phyloP scores from a whole-genome alignment of 1,140 invertebrate genomes.

The Drusus annulatus region DNA sequence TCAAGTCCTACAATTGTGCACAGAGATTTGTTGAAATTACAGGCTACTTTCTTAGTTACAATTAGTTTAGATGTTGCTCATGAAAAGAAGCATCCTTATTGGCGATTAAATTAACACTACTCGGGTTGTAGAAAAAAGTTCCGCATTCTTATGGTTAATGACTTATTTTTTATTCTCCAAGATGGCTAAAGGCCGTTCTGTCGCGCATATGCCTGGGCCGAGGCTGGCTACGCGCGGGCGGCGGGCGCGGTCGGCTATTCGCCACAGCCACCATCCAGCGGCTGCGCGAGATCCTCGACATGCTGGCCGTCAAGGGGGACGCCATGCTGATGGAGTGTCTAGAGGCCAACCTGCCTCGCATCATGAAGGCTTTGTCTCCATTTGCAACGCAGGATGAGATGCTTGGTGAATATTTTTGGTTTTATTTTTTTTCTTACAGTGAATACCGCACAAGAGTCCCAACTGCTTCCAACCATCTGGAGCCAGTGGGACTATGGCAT shows the following conservation, averaged over 20 bases:
- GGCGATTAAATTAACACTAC: too few species aligned
- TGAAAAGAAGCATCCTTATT: too few species aligned
- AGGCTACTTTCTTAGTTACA: too few species aligned
- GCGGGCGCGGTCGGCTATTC: constrained; percentile 67
- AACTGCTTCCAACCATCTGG: too few species aligned
- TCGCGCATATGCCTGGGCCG: constrained; percentile 67
- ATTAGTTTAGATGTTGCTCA: too few species aligned
- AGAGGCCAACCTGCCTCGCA: constrained; percentile 66
- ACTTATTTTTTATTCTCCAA: constrained; percentile 52
- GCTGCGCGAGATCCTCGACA: constrained; percentile 62
- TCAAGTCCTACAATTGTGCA: too few species aligned
- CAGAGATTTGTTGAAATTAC: too few species aligned
- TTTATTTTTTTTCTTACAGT: not conserved
- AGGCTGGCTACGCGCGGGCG: constrained; percentile 67
- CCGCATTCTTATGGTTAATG: too few species aligned
- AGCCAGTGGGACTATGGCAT: too few species aligned
- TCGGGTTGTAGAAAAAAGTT: too few species aligned
- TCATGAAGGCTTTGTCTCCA: constrained; percentile 66
- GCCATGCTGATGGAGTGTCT: constrained; percentile 67
- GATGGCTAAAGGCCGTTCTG: constrained; percentile 68
- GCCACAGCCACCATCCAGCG: constrained; percentile 68
- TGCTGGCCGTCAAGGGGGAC: constrained; percentile 56
- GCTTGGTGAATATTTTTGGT: constrained; percentile 62
- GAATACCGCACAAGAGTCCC: too few species aligned
- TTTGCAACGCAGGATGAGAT: constrained; percentile 70